phyloP scores from a whole-genome alignment of 1,140 invertebrate genomes.

The Aphelenchoides besseyi region DNA sequence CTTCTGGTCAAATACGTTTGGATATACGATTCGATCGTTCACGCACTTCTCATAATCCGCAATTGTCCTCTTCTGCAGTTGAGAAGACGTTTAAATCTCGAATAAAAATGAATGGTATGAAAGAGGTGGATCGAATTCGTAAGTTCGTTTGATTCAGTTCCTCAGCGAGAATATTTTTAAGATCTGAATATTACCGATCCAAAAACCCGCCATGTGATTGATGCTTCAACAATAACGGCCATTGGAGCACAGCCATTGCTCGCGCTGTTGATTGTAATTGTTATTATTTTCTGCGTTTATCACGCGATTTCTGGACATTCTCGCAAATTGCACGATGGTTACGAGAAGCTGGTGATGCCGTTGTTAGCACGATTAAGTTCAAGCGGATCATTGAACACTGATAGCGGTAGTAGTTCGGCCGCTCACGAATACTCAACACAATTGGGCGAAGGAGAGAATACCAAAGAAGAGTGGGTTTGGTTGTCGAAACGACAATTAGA shows the following conservation, averaged over 20 bases:
- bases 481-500: slow-evolving; percentile 28
- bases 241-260: slow-evolving; percentile 26
- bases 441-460: slow-evolving; percentile 20
- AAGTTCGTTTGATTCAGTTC: not conserved
- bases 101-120: not conserved
- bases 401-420: slow-evolving; percentile 6
- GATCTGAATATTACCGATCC: not conserved
- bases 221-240: not conserved
- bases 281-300: slow-evolving; percentile 27
- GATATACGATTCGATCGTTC: not conserved
- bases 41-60: not conserved
- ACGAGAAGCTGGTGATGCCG: slow-evolving; percentile 32
- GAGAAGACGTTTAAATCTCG: not conserved
- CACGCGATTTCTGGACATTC: slow-evolving; percentile 24
- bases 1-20: slow-evolving; percentile 21
- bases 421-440: not conserved
- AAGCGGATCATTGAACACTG: slow-evolving; percentile 15
- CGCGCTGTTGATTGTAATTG: slow-evolving; percentile 17
- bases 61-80: not conserved
- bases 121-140: not conserved
- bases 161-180: not conserved
- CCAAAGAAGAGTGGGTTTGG: slow-evolving; percentile 31
- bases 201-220: not conserved
- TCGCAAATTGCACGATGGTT: slow-evolving; percentile 26
- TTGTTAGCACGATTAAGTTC: slow-evolving; percentile 29